Conservation (phyloP, 2,888 invertebrate genomes). For the Lasioglossum calceatum region DNA sequence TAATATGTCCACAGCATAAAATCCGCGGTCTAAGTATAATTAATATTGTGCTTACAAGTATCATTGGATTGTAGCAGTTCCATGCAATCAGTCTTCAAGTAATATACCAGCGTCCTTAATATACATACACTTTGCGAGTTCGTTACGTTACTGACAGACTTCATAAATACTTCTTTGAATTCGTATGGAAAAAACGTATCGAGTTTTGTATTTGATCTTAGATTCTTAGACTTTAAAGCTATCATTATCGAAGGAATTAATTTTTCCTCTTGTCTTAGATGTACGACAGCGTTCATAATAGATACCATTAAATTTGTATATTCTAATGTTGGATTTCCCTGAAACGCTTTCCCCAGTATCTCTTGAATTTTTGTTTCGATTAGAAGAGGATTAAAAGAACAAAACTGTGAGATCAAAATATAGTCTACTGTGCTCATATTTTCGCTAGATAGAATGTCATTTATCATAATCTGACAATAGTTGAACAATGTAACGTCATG, state of each 20-base stretch:
- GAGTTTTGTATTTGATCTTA: conserved; percentile 9
- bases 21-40: neutral
- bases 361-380: conserved; percentile 73
- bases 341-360: conserved; percentile 73
- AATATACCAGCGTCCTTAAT: conserved; percentile 74
- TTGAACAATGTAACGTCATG: conserved; percentile 68
- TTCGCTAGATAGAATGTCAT: conserved; percentile 67
- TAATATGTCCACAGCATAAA: no score
- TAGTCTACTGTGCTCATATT: conserved; percentile 66
- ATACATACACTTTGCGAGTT: conserved; percentile 71
- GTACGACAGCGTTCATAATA: conserved; percentile 74
- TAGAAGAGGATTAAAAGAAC: conserved; percentile 78
- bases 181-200: conserved; percentile 63
- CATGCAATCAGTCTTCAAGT: conserved; percentile 74
- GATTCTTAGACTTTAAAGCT: conserved; percentile 61
- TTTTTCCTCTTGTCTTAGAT: conserved; percentile 78
- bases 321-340: conserved; percentile 55
- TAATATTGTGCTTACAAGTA: conserved; percentile 46
- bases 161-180: conserved; percentile 69
- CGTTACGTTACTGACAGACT: conserved; percentile 68
- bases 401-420: conserved; percentile 69
- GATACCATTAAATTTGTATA: conserved; percentile 69
- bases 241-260: conserved; percentile 76
- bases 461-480: conserved; percentile 72
- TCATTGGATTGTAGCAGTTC: conserved; percentile 51